These are phyloP conservation scores for Panurus biarmicus DNA, from an alignment of 2,113 vertebrate species.

Conservation along the genomic window DNA sequence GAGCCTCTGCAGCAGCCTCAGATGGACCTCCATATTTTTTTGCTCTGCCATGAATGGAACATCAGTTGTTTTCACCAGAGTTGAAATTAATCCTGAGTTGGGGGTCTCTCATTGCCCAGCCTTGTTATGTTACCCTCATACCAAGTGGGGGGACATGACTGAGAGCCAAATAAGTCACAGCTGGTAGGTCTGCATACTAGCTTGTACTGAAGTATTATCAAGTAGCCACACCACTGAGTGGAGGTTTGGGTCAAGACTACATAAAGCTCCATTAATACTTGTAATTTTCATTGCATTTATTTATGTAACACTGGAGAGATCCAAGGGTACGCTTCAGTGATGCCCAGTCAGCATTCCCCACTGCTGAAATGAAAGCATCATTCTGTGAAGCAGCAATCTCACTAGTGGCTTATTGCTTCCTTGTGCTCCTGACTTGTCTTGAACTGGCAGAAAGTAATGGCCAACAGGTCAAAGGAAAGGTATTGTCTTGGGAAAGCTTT, in stretches of 20 bases:
- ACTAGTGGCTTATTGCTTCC: not conserved
- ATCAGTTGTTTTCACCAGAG: not conserved
- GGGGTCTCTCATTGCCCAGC: not conserved
- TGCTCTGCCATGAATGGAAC: not conserved
- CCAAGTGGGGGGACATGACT: fast-evolving
- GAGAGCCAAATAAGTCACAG: not conserved
- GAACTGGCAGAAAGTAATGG: not conserved
- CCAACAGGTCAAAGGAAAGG: not conserved
- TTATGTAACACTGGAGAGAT: not conserved
- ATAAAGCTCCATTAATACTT: not conserved
- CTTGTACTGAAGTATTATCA: not conserved
- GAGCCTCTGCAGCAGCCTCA: not conserved
- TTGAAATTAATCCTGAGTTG: not conserved
- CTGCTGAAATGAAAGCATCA: not conserved
- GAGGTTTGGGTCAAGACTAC: not conserved
- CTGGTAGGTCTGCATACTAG: not conserved
- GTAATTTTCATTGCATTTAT: not conserved
- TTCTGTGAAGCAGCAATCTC: not conserved
- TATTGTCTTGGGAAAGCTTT: not conserved
- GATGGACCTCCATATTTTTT: not conserved
- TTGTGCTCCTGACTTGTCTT: fast-evolving
- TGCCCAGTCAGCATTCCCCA: not conserved
- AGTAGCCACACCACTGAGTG: not conserved
- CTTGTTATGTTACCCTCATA: not conserved
- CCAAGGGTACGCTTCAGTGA: fast-evolving